These are phyloP conservation scores for Syrrhaptes paradoxus DNA, from an alignment of 2,113 vertebrate genomes.

Conservation along the genomic window DNA sequence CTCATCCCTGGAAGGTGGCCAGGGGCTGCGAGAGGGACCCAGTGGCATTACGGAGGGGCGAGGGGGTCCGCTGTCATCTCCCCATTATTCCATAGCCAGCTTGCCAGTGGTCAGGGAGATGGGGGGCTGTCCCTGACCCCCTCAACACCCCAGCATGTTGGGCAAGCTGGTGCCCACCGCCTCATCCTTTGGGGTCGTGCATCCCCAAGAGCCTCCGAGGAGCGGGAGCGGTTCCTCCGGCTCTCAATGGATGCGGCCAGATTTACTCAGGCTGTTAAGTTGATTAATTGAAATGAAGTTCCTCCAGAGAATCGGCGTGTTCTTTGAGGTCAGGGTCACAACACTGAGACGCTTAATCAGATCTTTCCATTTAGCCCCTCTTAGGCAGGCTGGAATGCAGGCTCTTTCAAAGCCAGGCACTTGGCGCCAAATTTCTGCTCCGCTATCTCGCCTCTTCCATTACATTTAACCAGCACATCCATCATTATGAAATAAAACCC, in stretches of 20 bases:
- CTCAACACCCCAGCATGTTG: no score
- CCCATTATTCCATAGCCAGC: not conserved
- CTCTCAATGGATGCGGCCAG: slow-evolving; percentile 14
- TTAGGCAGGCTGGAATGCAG: slow-evolving; percentile 68
- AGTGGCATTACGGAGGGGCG: rapidly evolving
- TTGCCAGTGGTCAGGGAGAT: not conserved
- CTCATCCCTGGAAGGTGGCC: not conserved
- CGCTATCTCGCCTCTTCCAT: slow-evolving; percentile 32
- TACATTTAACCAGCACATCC: not conserved
- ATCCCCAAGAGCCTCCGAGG: not conserved
- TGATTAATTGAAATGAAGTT: slow-evolving; percentile 75
- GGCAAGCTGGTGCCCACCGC: not conserved
- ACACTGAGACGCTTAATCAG: slow-evolving; percentile 77
- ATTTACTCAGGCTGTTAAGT: slow-evolving; percentile 55
- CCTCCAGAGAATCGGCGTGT: slow-evolving; percentile 70
- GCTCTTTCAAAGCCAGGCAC: slow-evolving; percentile 19
- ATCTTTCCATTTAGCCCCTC: slow-evolving; percentile 73
- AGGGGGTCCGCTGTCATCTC: not conserved
- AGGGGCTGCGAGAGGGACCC: not conserved
- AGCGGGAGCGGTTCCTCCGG: not conserved
- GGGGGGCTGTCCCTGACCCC: not conserved
- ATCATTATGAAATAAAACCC: not conserved
- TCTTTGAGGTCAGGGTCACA: slow-evolving; percentile 78
- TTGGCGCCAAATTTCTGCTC: slow-evolving; percentile 63
- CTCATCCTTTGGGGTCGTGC: not conserved